Evolutionary conservation across 2,113 vertebrate genomes (phyloP), one percentile per base, ranked within the genome.

Genomic region (Actinemys pallida): DNA sequence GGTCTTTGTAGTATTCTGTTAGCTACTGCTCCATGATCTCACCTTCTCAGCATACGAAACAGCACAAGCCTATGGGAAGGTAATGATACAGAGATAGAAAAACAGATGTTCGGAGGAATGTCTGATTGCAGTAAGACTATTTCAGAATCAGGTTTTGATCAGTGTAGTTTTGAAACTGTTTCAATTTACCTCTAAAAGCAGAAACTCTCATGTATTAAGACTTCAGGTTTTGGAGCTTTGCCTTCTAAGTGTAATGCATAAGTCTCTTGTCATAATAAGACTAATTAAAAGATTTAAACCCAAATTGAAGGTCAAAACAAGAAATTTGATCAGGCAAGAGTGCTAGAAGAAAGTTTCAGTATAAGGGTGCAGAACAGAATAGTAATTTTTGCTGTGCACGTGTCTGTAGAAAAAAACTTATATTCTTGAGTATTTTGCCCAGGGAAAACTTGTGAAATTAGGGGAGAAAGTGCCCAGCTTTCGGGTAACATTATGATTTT

Each of bases 31-130:
- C 72, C 52, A 59, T 83, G 90, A 65, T 39, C 14, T 94, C 87
- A 96, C 92, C 88, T 97, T 96, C 96, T 94, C 91, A 87, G 54
- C 27, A 12, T 75, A 92, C 89, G 95, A 95, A 91, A 94, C 81
- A 85, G 81, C 62, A 87, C 39, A 92, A 22, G 16, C 2, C 53
- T 78, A 42, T 2, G 25, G 89, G 39, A 42, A 20, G 29, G 29
- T 57, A n/a, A 86, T 59, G 47, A 86, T 88, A 57, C 62, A 86
- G 65, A 52, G 5, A 62, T 72, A 25, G 80, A 92, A 92, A 59
- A n/a, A n/a, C 39, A 19, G 17, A 39, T 84, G 4, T 85, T 91
- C 79, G 6, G 1, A 2, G 9, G 62, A 95, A 93, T 84, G 39
- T 75, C n/a, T 47, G 92, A 12, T 83, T 87, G 9, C 12, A 69